Evolutionary conservation across 1,140 invertebrate genomes (phyloP), one percentile per base, ranked within the genome.

Genomic region (Linepithema humile): DNA sequence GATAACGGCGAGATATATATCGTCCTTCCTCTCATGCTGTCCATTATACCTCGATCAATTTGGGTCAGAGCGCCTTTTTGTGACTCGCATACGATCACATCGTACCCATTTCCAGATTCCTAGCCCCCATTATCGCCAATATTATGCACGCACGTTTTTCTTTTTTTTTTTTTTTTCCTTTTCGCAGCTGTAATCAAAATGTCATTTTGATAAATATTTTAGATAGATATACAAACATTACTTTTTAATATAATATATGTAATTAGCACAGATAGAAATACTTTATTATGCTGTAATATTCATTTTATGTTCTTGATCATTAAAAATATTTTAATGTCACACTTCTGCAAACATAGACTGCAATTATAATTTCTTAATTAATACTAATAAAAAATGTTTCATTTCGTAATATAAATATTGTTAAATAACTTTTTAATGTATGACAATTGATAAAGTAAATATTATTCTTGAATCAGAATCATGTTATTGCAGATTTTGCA

Each of bases 31-130:
- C 53, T 77, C 70, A 40, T 15, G 12, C 12, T 64, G 80, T 77
- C 55, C 73, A 83, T 83, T 83, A 83, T 77, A 83, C 78, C 59
- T 64, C 82, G 73, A 64, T 77, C 57, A 78, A 83, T 83, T 83
- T 64, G 23, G 82, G 82, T 77, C 82, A 83, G 20, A 75, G 59
- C 23, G 48, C 3, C 29, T 83, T 26, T 64, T 38, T 77, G 72
- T 77, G 75, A 80, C 32, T 77, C 32, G 82, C 23, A 64, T 55
- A 43, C 48, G 29, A n/a, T 80, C 48, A 12, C 32, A 40, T 15
- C 2, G 12, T 40, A 6, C 65, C 45, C 43, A 70, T 55, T 69
- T 69, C 7, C 75, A 78, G 17, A 78, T 55, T 69, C 60, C 57
- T 29, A 64, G 9, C n/a, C n/a, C 4, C 15, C 5, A 32, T 23